Percentiles rank a stretch among this genome's conserved stretches.
phyloP scores from a whole-genome alignment of 2,797 vertebrate genomes.

The Chiloscyllium punctatum region DNA sequence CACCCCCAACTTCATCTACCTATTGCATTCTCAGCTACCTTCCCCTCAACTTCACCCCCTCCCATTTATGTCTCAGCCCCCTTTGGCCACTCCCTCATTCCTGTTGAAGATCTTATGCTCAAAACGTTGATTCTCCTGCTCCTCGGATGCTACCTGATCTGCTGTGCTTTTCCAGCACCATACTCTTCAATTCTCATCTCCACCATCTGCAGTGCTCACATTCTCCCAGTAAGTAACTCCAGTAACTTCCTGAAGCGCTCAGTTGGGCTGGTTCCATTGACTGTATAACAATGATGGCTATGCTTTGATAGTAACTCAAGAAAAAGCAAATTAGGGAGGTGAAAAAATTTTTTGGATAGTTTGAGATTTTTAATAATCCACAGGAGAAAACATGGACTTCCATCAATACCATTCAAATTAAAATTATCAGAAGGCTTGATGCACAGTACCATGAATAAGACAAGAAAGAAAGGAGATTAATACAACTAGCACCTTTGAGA shows the following conservation, averaged over 20 bases:
- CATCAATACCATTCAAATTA: neutral
- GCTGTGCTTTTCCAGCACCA: no score
- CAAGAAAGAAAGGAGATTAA: neutral
- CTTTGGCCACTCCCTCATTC: no score
- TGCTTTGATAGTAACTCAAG: neutral
- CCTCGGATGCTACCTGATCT: no score
- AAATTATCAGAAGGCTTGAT: neutral
- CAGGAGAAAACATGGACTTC: neutral
- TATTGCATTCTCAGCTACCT: no score
- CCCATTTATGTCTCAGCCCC: no score
- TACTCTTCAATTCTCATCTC: no score
- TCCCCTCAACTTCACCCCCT: no score
- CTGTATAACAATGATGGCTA: neutral
- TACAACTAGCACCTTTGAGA: neutral
- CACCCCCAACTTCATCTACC: no score
- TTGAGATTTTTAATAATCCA: neutral
- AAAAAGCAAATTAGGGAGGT: neutral
- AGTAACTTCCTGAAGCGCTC: neutral
- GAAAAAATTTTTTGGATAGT: neutral
- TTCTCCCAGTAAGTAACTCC: no score
- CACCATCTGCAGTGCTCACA: no score
- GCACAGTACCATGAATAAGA: neutral
- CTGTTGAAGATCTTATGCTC: no score
- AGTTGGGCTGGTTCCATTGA: neutral
- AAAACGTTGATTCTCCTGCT: no score